These are phyloP conservation scores for Mimas tiliae DNA, from an alignment of 2,888 invertebrate genomes.

Conservation along the genomic window DNA sequence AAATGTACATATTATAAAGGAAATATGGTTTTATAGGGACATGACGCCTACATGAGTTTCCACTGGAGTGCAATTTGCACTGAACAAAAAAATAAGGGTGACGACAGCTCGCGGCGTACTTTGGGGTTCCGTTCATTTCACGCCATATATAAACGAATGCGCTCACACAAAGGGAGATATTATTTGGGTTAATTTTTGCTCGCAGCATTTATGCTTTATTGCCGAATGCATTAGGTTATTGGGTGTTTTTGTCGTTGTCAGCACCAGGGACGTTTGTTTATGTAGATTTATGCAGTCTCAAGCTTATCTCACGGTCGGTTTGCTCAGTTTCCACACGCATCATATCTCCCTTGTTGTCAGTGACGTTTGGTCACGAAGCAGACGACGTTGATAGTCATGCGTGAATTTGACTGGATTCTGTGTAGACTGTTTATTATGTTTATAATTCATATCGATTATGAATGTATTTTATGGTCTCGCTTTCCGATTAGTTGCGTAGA, in stretches of 20 bases:
- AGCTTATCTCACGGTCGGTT: constrained; percentile 73
- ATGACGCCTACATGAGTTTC: constrained; percentile 31
- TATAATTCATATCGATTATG: too few species aligned
- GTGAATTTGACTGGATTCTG: constrained; percentile 11
- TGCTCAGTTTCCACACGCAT: constrained; percentile 65
- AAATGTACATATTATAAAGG: background rate
- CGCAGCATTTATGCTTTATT: constrained; percentile 46
- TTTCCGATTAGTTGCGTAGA: too few species aligned
- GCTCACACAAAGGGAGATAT: constrained; percentile 64
- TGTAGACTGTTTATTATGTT: background rate
- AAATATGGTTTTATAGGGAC: constrained; percentile 6
- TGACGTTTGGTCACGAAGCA: constrained; percentile 31
- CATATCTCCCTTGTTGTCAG: constrained; percentile 68
- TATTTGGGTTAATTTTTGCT: constrained; percentile 62
- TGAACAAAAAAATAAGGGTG: constrained; percentile 63
- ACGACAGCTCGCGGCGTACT: constrained; percentile 53
- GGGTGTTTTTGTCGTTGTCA: constrained; percentile 27
- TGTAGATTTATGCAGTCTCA: constrained; percentile 76
- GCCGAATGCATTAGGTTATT: constrained; percentile 33
- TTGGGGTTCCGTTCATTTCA: constrained; percentile 59
- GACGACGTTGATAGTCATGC: constrained; percentile 6
- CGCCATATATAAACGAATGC: constrained; percentile 57
- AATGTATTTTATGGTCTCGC: too few species aligned
- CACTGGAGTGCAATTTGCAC: constrained; percentile 50
- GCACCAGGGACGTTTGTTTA: constrained; percentile 49